Evolutionary conservation across 2,888 invertebrate species (phyloP), one percentile per base, ranked within the genome.

Genomic region (Fissipunctia ypsillon): DNA sequence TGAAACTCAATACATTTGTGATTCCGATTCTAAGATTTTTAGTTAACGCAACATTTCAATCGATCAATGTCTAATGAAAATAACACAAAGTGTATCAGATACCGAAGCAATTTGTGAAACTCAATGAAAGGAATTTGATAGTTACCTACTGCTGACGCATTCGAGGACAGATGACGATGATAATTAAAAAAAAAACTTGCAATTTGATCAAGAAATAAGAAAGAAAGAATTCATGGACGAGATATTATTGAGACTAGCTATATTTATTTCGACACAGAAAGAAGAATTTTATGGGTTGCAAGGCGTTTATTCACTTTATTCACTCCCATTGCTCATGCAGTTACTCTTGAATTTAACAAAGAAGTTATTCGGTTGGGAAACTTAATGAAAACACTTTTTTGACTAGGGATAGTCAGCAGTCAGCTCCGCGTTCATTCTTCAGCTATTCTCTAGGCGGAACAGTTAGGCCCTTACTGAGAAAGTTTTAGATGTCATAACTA

Each of bases 21-120:
- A 77, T 64, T 63, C 68, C 77, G 9, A 68, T 73, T 48, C 25
- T 35, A 54, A 35, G 43, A 71, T 61, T 60, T 60, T 3, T 78
- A 65, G 38, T 43, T 19, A 4, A 48, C 22, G 60, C 66, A 72
- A 45, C 14, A 35, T 54, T 72, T 63, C 1, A 68, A 83, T 85
- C 64, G 61, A 73, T 83, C 77, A 71, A n/a, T 48, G 71, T 73
- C 73, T 65, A 41, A 66, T 71, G n/a, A 73, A 74, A 78, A 59
- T 68, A 80, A 80, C 73, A 50, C 52, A 31, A 78, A 73, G 38
- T 69, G 69, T 77, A 70, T 79, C 74, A 41, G 22, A 54, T 41
- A 59, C 22, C 19, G 5, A 0, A 57, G 57, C 12, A 52, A 69
- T 68, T 61, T 54, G 48, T 85, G 22, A 10, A 10, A 19, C 71